These are phyloP conservation scores for Anastrepha ludens DNA, from an alignment of 1,140 invertebrate species.

Conservation along the genomic window DNA sequence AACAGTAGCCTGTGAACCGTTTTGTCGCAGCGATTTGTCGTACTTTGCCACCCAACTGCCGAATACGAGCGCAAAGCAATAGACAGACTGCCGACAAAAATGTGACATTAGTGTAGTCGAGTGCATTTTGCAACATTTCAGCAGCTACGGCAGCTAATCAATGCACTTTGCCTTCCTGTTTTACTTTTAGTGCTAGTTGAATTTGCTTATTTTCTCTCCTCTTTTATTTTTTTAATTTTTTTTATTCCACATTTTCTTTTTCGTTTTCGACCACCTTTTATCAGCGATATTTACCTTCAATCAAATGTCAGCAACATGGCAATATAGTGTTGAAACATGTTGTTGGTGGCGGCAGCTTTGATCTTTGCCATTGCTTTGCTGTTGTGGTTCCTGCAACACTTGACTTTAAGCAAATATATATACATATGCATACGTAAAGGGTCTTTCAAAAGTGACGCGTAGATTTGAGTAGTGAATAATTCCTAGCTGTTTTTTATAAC, in stretches of 20 bases:
- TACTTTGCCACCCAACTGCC: constrained; percentile 4
- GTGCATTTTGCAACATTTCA: background rate
- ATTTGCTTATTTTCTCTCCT: background rate
- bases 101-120: background rate
- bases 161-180: background rate
- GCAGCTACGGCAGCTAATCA: too few relatives aligned
- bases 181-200: background rate
- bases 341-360: background rate
- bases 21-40: constrained; percentile 27
- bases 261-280: background rate
- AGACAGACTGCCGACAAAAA: background rate
- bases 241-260: background rate
- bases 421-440: background rate
- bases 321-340: constrained; percentile 39
- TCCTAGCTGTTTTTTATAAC: too few relatives aligned
- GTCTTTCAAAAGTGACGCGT: too few relatives aligned
- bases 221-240: background rate
- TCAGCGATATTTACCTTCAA: background rate
- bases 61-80: background rate
- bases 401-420: background rate
- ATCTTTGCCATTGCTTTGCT: background rate
- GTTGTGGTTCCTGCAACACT: background rate
- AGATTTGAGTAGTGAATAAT: too few relatives aligned
- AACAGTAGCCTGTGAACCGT: constrained; percentile 15
- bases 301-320: constrained; percentile 21